Evolutionary conservation across 2,113 vertebrate species (phyloP), one percentile per base, ranked within the genome.

Genomic region (Elaphurus davidianus): DNA sequence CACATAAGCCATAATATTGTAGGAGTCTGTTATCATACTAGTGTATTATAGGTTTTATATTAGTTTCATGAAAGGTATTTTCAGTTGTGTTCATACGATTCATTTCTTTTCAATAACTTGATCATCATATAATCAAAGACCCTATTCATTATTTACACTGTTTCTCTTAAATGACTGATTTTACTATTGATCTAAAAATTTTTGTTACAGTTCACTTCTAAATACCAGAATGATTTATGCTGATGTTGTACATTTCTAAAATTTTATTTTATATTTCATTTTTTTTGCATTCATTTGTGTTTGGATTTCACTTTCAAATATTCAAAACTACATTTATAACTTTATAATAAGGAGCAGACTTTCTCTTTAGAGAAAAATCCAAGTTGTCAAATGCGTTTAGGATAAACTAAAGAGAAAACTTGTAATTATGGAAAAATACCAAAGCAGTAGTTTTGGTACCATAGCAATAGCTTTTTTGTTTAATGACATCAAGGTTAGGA

Each of bases 301-400:
- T 91, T n/a, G 76, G 9, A 1, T 36, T 93, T 97, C 52, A 93
- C 21, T 83, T 85, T 79, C 15, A 93, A 86, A 86, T 85, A 36
- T 84, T 91, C 6, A 64, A 91, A 94, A 89, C 36, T 82, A 91
- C 55, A 90, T 93, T 93, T 87, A 84, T 8, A 60, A 5, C 7
- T 71, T 91, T 84, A 82, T 86, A 94, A 82, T 59, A 84, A 81
- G 43, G 40, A 96, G 6, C 62, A 85, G 45, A 92, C 71, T 30
- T 94, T 54, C 17, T 85, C 30, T 94, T 82, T 59, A 92, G 45
- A 92, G 79, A 92, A 67, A 95, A 95, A 52, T 5, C 5, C 71
- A 86, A 57, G 45, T 94, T 93, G 57, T 93, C 87, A 95, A 91
- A n/a, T 71, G 12, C 87, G 19, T 62, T 90, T 94, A 92, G 71